Conservation (phyloP, 2,888 invertebrate genomes). For the Tryphoninae sp. region DNA sequence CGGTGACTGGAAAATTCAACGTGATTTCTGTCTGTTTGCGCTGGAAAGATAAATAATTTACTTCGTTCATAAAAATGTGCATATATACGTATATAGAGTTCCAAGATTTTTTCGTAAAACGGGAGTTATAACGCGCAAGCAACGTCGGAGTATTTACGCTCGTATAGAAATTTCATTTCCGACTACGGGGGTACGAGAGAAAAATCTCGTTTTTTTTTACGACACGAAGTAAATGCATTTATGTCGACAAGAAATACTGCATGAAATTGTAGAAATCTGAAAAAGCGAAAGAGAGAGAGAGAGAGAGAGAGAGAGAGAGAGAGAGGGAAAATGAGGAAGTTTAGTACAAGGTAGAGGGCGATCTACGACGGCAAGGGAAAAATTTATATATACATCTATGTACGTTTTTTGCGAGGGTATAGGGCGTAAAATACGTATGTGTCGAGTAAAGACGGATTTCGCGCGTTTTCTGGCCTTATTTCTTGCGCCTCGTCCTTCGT, state of each 20-base stretch:
- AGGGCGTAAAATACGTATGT: conserved; percentile 38
- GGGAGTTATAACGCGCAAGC: background rate
- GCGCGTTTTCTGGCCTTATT: conserved; percentile 32
- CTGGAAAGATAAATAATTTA: background rate
- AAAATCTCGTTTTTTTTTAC: conserved; percentile 44
- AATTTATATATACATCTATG: background rate
- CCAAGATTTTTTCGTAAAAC: background rate
- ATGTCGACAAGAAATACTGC: conserved; percentile 52
- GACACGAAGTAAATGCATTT: conserved; percentile 54
- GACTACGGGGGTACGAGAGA: conserved; percentile 18
- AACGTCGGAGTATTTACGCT: background rate
- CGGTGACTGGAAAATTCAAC: background rate
- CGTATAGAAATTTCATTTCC: conserved; percentile 29
- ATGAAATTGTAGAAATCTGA: conserved; percentile 33
- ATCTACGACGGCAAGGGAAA: background rate
- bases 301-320: background rate
- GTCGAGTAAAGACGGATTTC: background rate
- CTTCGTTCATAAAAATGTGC: background rate
- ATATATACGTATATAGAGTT: background rate
- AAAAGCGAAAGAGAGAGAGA: background rate
- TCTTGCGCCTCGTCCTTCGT: conserved; percentile 29
- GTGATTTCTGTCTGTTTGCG: background rate
- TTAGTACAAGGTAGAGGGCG: background rate
- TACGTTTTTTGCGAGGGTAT: too few relatives aligned
- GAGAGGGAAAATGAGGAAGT: background rate